Evolutionary conservation across 2,888 invertebrate genomes (phyloP).

Genomic region (Prostheceraeus crozeri): DNA sequence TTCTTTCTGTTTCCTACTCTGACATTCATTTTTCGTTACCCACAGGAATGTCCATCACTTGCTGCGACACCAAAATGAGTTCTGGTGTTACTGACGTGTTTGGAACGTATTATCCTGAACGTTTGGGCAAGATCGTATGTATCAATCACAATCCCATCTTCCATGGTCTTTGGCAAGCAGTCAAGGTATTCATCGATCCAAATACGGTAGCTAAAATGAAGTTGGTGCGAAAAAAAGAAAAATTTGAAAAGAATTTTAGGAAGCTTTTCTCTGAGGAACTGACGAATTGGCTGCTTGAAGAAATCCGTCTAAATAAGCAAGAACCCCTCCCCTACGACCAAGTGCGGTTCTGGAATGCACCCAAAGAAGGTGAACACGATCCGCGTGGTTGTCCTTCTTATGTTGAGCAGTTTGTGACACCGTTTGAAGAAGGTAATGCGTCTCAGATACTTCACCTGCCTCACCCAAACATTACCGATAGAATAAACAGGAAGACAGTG

Average conservation of each 20-base stretch:
- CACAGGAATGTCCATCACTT: slow-evolving; percentile 51
- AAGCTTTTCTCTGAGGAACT: slow-evolving; percentile 48
- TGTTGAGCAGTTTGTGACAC: slow-evolving; percentile 45
- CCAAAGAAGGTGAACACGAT: slow-evolving; percentile 47
- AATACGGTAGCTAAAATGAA: slow-evolving; percentile 49
- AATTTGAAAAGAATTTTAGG: slow-evolving; percentile 46
- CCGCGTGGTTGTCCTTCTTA: slow-evolving; percentile 50
- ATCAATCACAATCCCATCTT: slow-evolving; percentile 52
- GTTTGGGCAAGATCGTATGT: slow-evolving; percentile 50
- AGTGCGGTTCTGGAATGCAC: slow-evolving; percentile 47
- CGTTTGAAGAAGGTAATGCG: background rate
- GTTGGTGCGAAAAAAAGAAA: slow-evolving; percentile 46
- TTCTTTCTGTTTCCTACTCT: background rate
- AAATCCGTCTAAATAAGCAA: slow-evolving; percentile 49
- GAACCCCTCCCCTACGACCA: slow-evolving; percentile 46
- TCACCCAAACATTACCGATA: slow-evolving; percentile 50
- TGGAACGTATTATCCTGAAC: slow-evolving; percentile 52
- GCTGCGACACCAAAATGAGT: slow-evolving; percentile 52
- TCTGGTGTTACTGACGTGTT: slow-evolving; percentile 48
- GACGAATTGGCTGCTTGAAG: slow-evolving; percentile 48
- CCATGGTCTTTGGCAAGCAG: slow-evolving; percentile 53
- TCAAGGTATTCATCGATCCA: slow-evolving; percentile 49
- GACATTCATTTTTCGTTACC: background rate
- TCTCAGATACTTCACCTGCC: slow-evolving; percentile 47
- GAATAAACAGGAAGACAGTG: too few relatives aligned